phyloP scores from a whole-genome alignment of 2,888 invertebrate genomes.

The Pandemis cinnamomeana region DNA sequence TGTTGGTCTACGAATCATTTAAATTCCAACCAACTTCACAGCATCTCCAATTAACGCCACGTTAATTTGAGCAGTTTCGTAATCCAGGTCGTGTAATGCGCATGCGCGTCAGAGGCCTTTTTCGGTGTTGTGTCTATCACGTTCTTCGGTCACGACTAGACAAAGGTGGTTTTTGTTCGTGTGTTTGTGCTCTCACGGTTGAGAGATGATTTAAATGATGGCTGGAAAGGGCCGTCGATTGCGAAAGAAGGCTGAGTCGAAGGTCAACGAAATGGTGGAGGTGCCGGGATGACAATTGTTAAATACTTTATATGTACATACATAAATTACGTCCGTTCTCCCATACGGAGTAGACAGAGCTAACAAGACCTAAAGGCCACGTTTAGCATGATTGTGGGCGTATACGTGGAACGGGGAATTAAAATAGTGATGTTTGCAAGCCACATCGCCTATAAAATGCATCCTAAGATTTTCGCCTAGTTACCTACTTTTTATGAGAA shows the following conservation, averaged over 20 bases:
- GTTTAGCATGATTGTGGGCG: too few relatives aligned
- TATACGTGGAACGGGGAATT: too few relatives aligned
- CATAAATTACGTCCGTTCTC: too few relatives aligned
- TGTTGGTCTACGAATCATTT: neutral
- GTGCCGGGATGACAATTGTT: neutral
- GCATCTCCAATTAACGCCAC: constrained; percentile 39
- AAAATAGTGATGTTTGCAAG: too few relatives aligned
- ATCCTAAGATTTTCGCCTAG: too few relatives aligned
- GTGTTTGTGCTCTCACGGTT: constrained; percentile 34
- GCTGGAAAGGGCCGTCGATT: neutral
- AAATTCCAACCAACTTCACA: constrained; percentile 27
- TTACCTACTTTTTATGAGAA: too few relatives aligned
- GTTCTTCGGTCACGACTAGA: constrained; percentile 48
- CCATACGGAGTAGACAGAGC: too few relatives aligned
- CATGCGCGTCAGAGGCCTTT: constrained; percentile 40
- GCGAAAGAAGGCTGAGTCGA: neutral
- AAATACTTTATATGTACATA: neutral
- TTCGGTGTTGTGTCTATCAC: constrained; percentile 48
- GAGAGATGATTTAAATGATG: constrained; percentile 1
- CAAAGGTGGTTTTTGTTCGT: constrained; percentile 37
- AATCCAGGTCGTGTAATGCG: constrained; percentile 59
- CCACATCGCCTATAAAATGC: too few relatives aligned
- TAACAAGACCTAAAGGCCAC: too few relatives aligned
- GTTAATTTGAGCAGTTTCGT: constrained; percentile 53
- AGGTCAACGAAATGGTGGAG: neutral